A percentile compares a stretch with the other conserved stretches of the same genome.
These are phyloP conservation scores for Sebastes iracundus DNA, from an alignment of 2,797 vertebrate species.

Conservation along the genomic window DNA sequence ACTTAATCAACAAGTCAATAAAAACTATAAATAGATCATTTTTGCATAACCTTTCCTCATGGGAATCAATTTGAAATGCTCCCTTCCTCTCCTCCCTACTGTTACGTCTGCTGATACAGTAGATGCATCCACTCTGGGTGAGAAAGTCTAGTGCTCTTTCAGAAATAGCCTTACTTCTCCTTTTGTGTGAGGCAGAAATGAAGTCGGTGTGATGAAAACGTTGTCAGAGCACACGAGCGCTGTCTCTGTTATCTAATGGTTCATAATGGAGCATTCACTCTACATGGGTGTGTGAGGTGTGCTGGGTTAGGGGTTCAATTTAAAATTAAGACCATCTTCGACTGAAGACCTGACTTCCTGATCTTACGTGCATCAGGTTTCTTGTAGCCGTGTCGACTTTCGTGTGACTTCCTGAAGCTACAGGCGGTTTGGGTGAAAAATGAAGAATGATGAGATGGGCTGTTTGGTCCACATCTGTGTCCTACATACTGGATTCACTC, in stretches of 20 bases:
- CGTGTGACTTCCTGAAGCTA: constrained; percentile 34
- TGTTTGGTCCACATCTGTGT: constrained; percentile 50
- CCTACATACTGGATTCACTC: constrained; percentile 31
- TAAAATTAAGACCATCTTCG: background rate
- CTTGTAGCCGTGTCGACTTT: constrained; percentile 16
- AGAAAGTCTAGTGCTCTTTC: constrained; percentile 38
- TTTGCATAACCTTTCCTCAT: background rate
- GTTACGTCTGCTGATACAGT: background rate
- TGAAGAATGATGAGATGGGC: background rate
- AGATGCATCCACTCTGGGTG: constrained; percentile 16
- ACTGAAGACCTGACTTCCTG: background rate
- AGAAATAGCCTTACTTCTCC: constrained; percentile 53
- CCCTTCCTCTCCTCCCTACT: background rate
- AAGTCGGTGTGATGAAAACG: constrained; percentile 50
- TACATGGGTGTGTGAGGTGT: constrained; percentile 20
- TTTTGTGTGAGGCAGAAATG: constrained; percentile 50
- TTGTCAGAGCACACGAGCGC: constrained; percentile 58
- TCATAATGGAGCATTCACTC: constrained; percentile 52
- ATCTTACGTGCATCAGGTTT: constrained; percentile 5
- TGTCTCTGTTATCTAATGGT: constrained; percentile 50
- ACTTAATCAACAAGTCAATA: background rate
- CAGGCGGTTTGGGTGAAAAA: constrained; percentile 15
- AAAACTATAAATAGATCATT: background rate
- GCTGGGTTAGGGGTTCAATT: constrained; percentile 12
- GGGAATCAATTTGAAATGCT: background rate